phyloP scores from a whole-genome alignment of 2,888 invertebrate species.

The Crossocerus cetratus region DNA sequence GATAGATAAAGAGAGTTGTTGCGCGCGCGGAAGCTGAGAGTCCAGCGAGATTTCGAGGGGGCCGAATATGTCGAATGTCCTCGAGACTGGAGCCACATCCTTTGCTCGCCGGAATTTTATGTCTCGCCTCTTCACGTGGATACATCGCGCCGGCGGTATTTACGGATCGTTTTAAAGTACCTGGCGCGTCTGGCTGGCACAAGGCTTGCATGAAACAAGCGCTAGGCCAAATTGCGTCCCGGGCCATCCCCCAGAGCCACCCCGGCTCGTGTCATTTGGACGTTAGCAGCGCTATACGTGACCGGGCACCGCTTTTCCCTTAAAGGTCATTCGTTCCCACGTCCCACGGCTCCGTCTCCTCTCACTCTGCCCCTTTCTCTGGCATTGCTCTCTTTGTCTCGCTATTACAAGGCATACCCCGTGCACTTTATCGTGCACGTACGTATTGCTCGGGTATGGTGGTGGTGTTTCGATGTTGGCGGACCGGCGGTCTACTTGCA shows the following conservation, averaged over 20 bases:
- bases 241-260: neutral
- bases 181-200: conserved; percentile 49
- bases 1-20: too few species aligned
- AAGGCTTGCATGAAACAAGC: conserved; percentile 47
- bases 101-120: neutral
- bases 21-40: too few species aligned
- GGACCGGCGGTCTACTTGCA: conserved; percentile 45
- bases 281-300: conserved; percentile 41
- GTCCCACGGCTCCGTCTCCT: neutral
- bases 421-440: neutral
- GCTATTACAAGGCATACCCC: neutral
- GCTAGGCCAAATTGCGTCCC: conserved; percentile 43
- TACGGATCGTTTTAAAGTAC: conserved; percentile 53
- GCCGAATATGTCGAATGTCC: too few species aligned
- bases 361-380: neutral
- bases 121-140: conserved; percentile 4
- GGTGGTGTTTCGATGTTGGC: conserved; percentile 1
- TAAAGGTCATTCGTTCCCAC: conserved; percentile 20
- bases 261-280: conserved; percentile 40
- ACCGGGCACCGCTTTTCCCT: conserved; percentile 22
- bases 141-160: conserved; percentile 22
- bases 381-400: neutral
- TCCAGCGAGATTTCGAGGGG: too few species aligned
- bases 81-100: neutral
- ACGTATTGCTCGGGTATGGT: neutral